A percentile compares a stretch with the other conserved stretches of the same genome.
phyloP scores from a whole-genome alignment of 2,797 vertebrate genomes.

The Sylvia borin region DNA sequence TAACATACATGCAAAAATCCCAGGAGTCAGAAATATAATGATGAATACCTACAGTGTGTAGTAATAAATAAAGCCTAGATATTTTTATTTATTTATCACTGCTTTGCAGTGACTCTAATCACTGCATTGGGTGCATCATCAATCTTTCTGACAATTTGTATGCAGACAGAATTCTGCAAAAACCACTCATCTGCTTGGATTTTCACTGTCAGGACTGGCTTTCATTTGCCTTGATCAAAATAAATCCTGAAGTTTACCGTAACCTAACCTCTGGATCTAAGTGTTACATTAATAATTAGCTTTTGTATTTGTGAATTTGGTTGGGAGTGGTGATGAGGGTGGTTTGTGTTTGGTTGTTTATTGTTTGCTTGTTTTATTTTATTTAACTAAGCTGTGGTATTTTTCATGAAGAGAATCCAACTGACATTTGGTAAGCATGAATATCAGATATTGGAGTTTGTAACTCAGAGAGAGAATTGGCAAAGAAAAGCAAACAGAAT shows the following conservation, averaged over 20 bases:
- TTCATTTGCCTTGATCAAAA: slow-evolving; percentile 18
- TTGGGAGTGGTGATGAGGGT: neutral
- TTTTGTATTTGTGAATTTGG: neutral
- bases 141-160: neutral
- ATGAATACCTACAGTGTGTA: neutral
- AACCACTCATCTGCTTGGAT: neutral
- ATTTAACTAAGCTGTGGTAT: neutral
- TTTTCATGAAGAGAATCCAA: neutral
- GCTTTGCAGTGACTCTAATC: neutral
- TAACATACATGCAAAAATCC: neutral
- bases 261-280: neutral
- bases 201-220: neutral
- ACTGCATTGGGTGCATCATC: neutral
- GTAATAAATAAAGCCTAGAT: neutral
- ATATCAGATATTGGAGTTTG: neutral
- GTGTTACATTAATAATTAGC: neutral
- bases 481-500: neutral
- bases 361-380: neutral
- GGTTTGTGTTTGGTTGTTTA: neutral
- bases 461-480: neutral
- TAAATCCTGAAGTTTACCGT: neutral
- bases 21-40: neutral
- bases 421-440: neutral
- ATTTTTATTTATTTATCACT: neutral
- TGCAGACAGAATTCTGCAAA: neutral